Evolutionary conservation across 2,113 vertebrate genomes (phyloP).

Genomic region (Phycodurus eques): DNA sequence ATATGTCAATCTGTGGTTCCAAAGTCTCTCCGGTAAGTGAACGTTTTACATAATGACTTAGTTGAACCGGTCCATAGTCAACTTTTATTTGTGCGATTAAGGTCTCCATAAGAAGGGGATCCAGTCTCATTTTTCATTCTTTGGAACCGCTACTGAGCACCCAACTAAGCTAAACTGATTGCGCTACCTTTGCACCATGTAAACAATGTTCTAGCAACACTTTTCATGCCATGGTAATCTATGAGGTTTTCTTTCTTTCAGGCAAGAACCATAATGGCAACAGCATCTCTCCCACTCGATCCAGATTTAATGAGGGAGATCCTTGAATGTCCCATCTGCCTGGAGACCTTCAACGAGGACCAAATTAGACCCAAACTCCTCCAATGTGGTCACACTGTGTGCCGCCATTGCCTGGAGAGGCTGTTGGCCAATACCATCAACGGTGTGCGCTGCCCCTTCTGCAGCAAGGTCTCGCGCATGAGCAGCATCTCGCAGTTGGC

Average conservation of each 20-base stretch:
- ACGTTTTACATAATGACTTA: too few relatives aligned
- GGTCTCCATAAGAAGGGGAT: background rate
- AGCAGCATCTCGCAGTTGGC: conserved; percentile 87
- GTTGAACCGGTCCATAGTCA: too few relatives aligned
- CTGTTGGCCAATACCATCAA: conserved; percentile 92
- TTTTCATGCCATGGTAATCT: background rate
- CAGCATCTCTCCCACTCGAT: conserved; percentile 78
- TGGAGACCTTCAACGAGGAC: conserved; percentile 92
- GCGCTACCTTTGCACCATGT: background rate
- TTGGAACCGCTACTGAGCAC: background rate
- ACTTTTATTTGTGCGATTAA: too few relatives aligned
- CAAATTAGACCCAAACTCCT: conserved; percentile 91
- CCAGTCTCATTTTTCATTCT: background rate
- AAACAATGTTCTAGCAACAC: background rate
- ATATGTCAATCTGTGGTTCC: too few relatives aligned
- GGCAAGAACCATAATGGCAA: conserved; percentile 74
- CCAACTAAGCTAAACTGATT: background rate
- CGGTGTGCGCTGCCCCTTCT: conserved; percentile 94
- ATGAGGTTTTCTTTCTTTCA: conserved; percentile 7
- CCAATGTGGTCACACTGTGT: conserved; percentile 94
- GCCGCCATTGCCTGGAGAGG: conserved; percentile 92
- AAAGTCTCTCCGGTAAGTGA: too few relatives aligned
- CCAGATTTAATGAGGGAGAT: conserved; percentile 90
- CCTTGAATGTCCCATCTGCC: conserved; percentile 93
- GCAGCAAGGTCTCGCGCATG: conserved; percentile 92